Evolutionary conservation across 2,797 vertebrate genomes (phyloP).

Genomic region (Cetoscarus ocellatus): DNA sequence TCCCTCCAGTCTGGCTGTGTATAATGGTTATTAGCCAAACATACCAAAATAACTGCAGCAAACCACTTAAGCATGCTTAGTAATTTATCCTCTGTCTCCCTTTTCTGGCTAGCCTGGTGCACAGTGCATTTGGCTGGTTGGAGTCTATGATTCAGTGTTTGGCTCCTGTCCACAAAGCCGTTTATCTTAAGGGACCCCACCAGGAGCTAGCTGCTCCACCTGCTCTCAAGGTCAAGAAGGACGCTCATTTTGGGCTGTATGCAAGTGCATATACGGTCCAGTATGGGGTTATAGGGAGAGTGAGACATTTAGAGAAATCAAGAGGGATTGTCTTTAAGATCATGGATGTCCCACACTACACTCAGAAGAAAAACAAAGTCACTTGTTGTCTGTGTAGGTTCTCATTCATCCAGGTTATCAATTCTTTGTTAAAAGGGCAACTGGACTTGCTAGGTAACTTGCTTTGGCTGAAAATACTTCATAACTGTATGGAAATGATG

Average conservation of each 20-base stretch:
- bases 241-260: background rate
- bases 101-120: slow-evolving; percentile 29
- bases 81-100: slow-evolving; percentile 30
- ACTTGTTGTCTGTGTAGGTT: too few species aligned
- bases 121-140: slow-evolving; percentile 32
- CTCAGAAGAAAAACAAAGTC: background rate
- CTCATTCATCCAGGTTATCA: too few species aligned
- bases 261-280: background rate
- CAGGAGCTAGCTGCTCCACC: slow-evolving; percentile 22
- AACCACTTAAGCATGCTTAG: slow-evolving; percentile 23
- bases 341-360: background rate
- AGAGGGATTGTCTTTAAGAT: background rate
- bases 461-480: too few species aligned
- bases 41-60: slow-evolving; percentile 51
- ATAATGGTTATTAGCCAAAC: slow-evolving; percentile 27
- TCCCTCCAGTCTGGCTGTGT: slow-evolving; percentile 45
- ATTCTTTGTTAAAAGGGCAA: too few species aligned
- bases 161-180: slow-evolving; percentile 13
- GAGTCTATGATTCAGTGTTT: slow-evolving; percentile 48
- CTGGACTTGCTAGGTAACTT: too few species aligned
- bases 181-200: slow-evolving; percentile 25
- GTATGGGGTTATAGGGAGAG: background rate
- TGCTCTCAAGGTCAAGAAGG: slow-evolving; percentile 38
- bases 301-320: background rate
- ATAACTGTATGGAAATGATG: background rate